A percentile compares a stretch with the other conserved stretches of the same genome.
Evolutionary conservation across 2,888 invertebrate genomes (phyloP).

Genomic region (Deroplatys truncata): DNA sequence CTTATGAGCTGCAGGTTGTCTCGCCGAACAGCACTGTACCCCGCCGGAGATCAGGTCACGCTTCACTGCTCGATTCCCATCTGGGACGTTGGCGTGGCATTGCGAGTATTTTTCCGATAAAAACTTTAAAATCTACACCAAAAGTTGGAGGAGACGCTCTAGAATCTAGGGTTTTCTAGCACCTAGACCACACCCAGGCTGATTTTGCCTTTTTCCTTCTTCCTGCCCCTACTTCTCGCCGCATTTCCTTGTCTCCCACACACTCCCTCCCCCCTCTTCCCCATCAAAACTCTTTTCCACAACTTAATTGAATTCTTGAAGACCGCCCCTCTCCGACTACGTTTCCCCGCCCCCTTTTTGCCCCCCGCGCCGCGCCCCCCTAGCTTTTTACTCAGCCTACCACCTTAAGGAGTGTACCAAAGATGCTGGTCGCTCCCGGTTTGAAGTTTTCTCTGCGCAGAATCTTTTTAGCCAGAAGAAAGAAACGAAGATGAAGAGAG

Average conservation of each 20-base stretch:
- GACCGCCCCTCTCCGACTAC: slow-evolving; percentile 25
- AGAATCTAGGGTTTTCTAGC: neutral
- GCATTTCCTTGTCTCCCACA: neutral
- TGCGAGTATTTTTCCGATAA: neutral
- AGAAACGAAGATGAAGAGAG: slow-evolving; percentile 3
- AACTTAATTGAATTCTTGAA: slow-evolving; percentile 34
- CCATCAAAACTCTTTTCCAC: slow-evolving; percentile 31
- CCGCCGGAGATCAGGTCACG: neutral
- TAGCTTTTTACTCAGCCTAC: neutral
- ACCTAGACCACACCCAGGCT: slow-evolving; percentile 14
- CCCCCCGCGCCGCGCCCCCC: neutral
- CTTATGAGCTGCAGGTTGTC: too few species aligned
- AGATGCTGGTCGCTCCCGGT: slow-evolving; percentile 1
- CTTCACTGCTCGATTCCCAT: neutral
- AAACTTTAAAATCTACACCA: neutral
- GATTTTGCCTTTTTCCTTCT: neutral
- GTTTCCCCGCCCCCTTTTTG: slow-evolving; percentile 9
- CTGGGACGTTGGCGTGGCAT: neutral
- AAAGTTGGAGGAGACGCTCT: neutral
- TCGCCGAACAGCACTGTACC: too few species aligned
- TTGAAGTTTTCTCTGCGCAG: slow-evolving; percentile 21
- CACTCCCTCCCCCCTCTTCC: slow-evolving; percentile 15
- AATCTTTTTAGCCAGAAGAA: slow-evolving; percentile 25
- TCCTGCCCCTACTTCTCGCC: neutral
- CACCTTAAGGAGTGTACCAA: slow-evolving; percentile 4